Percentiles rank a stretch among this genome's conserved stretches.
Evolutionary conservation across 2,888 invertebrate species (phyloP).

Genomic region (Iselma pallidipennis): DNA sequence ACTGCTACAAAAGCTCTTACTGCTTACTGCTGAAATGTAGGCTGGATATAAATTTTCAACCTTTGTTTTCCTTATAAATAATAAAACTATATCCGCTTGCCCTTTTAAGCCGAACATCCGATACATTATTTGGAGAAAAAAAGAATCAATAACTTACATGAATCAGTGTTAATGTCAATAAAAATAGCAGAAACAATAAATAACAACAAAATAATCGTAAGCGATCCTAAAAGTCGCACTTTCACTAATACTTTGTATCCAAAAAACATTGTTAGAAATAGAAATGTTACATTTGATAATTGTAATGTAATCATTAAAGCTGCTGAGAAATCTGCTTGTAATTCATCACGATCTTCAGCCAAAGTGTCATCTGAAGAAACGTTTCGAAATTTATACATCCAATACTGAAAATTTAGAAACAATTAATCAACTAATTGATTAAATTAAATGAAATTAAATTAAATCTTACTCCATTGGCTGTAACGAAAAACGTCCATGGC

Average conservation of each 20-base stretch:
- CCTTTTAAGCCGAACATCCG: no score
- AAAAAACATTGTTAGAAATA: slow-evolving; percentile 8
- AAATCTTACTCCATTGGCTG: slow-evolving; percentile 5
- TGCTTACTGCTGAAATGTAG: no score
- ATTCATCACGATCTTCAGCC: background rate
- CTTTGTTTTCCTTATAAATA: no score
- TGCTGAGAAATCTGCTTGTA: slow-evolving; percentile 18
- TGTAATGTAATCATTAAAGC: slow-evolving; percentile 3
- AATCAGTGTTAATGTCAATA: slow-evolving; percentile 13
- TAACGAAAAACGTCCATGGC: slow-evolving; percentile 10
- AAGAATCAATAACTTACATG: slow-evolving; percentile 17
- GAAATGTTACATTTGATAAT: slow-evolving; percentile 5
- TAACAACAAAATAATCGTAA: background rate
- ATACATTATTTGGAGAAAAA: no score
- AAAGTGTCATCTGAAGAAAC: background rate
- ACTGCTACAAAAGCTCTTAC: no score
- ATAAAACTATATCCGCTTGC: no score
- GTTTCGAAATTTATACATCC: slow-evolving; percentile 22
- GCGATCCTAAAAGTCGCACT: background rate
- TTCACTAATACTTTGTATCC: slow-evolving; percentile 9
- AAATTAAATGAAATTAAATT: no score
- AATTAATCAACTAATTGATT: no score
- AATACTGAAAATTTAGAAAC: slow-evolving; percentile 11
- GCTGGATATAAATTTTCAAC: no score
- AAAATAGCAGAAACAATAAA: background rate